These are phyloP conservation scores for Empidonax traillii DNA, from an alignment of 2,113 vertebrate genomes.

Conservation along the genomic window DNA sequence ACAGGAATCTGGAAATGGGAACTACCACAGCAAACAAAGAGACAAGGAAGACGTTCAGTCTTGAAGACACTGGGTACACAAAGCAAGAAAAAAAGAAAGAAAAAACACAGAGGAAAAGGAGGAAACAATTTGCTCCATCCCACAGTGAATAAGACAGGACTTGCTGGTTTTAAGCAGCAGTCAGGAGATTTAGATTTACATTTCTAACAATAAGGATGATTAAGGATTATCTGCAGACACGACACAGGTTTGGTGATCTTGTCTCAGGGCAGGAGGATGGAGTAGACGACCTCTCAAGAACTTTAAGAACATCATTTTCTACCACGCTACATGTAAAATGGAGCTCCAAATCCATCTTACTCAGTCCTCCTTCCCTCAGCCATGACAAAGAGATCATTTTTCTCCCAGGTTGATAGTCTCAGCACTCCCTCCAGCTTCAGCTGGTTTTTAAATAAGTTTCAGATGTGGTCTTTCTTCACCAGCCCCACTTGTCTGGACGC, in stretches of 20 bases:
- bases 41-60: neutral
- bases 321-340: neutral
- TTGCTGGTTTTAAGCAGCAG: neutral
- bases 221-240: neutral
- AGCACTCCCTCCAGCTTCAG: neutral
- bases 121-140: neutral
- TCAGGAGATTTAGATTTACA: neutral
- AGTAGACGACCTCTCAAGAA: neutral
- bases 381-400: neutral
- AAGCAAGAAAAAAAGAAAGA: neutral
- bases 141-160: neutral
- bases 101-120: neutral
- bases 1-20: neutral
- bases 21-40: neutral
- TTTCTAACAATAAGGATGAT: neutral
- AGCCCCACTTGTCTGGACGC: neutral
- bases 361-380: neutral
- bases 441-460: neutral
- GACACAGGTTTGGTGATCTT: neutral
- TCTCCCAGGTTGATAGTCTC: neutral
- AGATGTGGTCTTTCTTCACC: neutral
- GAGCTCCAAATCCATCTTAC: neutral
- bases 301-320: neutral
- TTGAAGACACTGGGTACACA: neutral
- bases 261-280: neutral